Base-by-base conservation (phyloP, 2,888 invertebrate species). In the Campoletis raptor region DNA sequence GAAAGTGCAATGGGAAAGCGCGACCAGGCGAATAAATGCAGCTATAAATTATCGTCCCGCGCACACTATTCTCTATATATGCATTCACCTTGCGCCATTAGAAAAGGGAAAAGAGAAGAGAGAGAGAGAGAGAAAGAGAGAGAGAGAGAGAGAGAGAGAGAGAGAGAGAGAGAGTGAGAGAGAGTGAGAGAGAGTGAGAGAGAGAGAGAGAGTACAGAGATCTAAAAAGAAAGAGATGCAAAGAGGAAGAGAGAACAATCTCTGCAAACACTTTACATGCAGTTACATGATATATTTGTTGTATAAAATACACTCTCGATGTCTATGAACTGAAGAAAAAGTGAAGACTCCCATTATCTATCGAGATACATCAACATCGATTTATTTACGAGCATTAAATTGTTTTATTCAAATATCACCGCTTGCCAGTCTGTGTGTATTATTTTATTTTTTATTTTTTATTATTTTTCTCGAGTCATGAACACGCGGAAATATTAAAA, bases 1-100 rank as follows among this genome's bases (percentile, higher is more conserved):
- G 94, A 94, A 94, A 94, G 94, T 93, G 92, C 92, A 91, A 91
- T 92, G 93, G 90, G 94, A 94, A 94, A 94, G 93, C 92, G 92
- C 92, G 91, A 91, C 89, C 90, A 86, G 91, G 90, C 89, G 91
- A 90, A 91, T 92, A 91, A 92, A 92, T 90, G 91, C 90, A 91
- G 88, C 90, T 88, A 92, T 94, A 93, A 94, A 94, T 94, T 94
- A 93, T 92, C 89, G 89, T 89, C 89, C 88, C 88, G 85, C 88
- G 87, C 86, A 54, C 83, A 54, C 83, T 87, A 78, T 86, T 52
- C 73, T 74, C 73, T 74, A n/a, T 64, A 37, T 70, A 73, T 78
- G 87, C 87, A 86, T 86, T 84, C 84, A 86, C 86, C 86, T 86
- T 83, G 84, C 81, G 84, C 86, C 86, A 86, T 86, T 86, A 83